Evolutionary conservation across 2,888 invertebrate genomes (phyloP).

Genomic region (Conops quadrifasciatus): DNA sequence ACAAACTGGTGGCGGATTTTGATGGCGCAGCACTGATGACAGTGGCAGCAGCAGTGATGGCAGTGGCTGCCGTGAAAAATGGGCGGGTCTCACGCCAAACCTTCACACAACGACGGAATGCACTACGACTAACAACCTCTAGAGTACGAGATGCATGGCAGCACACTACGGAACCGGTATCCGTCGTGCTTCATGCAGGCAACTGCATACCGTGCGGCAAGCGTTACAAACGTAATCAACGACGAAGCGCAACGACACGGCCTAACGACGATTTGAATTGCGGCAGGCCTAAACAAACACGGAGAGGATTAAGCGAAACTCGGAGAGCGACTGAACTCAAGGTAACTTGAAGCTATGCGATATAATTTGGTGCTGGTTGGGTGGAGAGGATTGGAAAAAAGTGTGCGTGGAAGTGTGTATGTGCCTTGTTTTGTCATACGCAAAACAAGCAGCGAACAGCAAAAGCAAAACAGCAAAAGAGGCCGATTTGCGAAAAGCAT

Average conservation of each 20-base stretch:
- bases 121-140: conserved; percentile 56
- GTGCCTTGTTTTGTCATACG: not conserved
- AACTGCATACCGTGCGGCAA: conserved; percentile 38
- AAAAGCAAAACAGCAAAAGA: not conserved
- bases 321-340: conserved; percentile 11
- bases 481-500: conserved; percentile 28
- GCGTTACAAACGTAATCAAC: conserved; percentile 12
- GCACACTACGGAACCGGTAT: conserved; percentile 57
- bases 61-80: not conserved
- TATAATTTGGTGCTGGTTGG: too few species aligned
- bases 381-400: not conserved
- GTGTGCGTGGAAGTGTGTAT: not conserved
- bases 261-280: conserved; percentile 28
- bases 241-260: conserved; percentile 2
- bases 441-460: not conserved
- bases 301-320: conserved; percentile 15
- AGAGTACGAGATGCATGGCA: conserved; percentile 63
- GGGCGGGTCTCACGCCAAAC: conserved; percentile 15
- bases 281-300: conserved; percentile 33
- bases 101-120: conserved; percentile 38
- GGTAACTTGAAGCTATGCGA: not conserved
- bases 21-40: conserved; percentile 10
- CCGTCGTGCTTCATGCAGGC: conserved; percentile 46
- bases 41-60: not conserved
- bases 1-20: conserved; percentile 50